phyloP scores from a whole-genome alignment of 2,113 vertebrate genomes.

The Hippolais icterina region DNA sequence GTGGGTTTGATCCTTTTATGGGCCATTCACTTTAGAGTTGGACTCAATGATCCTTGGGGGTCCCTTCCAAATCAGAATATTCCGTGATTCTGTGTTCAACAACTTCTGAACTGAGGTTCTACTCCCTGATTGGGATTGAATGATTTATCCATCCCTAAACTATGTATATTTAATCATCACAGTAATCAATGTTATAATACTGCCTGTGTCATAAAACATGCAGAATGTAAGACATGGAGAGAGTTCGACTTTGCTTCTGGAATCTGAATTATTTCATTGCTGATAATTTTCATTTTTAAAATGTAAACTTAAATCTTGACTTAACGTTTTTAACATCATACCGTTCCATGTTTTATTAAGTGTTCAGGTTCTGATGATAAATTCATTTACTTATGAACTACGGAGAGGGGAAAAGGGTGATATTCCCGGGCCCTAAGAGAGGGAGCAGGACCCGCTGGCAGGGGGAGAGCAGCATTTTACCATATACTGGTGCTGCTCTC shows the following conservation, averaged over 20 bases:
- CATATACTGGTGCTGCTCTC: slow-evolving; percentile 24
- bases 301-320: background rate
- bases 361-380: background rate
- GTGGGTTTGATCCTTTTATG: background rate
- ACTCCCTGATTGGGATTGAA: background rate
- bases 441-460: background rate
- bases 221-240: background rate
- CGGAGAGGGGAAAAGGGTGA: background rate
- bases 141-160: background rate
- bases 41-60: rapidly evolving
- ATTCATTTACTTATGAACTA: background rate
- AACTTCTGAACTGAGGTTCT: background rate
- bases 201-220: background rate
- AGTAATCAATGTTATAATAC: background rate
- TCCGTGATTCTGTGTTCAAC: background rate
- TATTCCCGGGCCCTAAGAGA: background rate
- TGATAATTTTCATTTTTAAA: background rate
- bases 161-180: background rate
- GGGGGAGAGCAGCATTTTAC: background rate
- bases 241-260: background rate
- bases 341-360: background rate
- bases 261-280: background rate
- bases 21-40: background rate
- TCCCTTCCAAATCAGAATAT: background rate
- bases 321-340: background rate